These are phyloP conservation scores for Cryptosula pallasiana DNA, from an alignment of 2,888 invertebrate species.

Conservation along the genomic window DNA sequence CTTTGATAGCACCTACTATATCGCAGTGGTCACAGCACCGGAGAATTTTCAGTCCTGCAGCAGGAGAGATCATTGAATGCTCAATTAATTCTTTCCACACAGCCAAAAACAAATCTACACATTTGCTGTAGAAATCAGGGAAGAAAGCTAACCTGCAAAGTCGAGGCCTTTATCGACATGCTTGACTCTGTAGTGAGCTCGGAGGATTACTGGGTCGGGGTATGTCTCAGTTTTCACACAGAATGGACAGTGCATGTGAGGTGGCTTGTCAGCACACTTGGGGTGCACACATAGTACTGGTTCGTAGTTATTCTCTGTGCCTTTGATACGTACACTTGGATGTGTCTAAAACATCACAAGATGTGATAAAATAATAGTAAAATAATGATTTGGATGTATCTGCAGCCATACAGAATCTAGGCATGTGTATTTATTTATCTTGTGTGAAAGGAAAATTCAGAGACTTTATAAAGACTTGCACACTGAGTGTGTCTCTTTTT, in stretches of 20 bases:
- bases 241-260: slow-evolving; percentile 53
- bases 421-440: too few relatives aligned
- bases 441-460: too few relatives aligned
- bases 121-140: too few relatives aligned
- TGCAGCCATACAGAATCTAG: too few relatives aligned
- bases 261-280: slow-evolving; percentile 38
- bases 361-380: background rate
- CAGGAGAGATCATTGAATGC: too few relatives aligned
- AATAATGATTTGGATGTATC: too few relatives aligned
- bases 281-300: slow-evolving; percentile 45
- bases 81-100: too few relatives aligned
- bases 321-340: slow-evolving; percentile 51
- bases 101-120: too few relatives aligned
- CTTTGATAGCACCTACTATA: slow-evolving; percentile 53
- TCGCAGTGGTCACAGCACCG: slow-evolving; percentile 52
- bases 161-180: slow-evolving; percentile 54
- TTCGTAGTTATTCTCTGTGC: slow-evolving; percentile 48
- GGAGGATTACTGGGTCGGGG: slow-evolving; percentile 49
- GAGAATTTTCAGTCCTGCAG: slow-evolving; percentile 47
- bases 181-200: slow-evolving; percentile 52
- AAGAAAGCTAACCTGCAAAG: slow-evolving; percentile 45
- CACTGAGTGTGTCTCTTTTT: too few relatives aligned
- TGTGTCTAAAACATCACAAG: slow-evolving; percentile 38
- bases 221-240: slow-evolving; percentile 49
- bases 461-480: too few relatives aligned